Evolutionary conservation across 2,888 invertebrate genomes (phyloP).

Genomic region (Coelogynopora nodosa): DNA sequence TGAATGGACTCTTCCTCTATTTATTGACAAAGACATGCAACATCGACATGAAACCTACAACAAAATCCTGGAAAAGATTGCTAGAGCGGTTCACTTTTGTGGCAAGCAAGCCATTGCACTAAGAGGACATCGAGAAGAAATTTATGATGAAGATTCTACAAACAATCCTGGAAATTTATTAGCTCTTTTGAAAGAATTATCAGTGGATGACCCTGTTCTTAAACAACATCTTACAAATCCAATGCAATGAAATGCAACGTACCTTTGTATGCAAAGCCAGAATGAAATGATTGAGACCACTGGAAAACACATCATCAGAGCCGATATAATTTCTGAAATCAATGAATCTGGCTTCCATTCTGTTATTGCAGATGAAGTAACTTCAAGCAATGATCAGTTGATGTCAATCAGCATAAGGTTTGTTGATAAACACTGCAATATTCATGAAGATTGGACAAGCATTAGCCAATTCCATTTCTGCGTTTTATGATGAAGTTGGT

Average conservation of each 20-base stretch:
- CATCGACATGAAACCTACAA: background rate
- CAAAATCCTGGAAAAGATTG: background rate
- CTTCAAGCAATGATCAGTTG: slow-evolving; percentile 39
- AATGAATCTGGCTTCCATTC: slow-evolving; percentile 36
- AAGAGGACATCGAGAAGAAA: background rate
- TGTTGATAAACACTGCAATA: slow-evolving; percentile 34
- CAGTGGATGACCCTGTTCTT: background rate
- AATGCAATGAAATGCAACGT: slow-evolving; percentile 14
- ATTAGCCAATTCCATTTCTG: background rate
- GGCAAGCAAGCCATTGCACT: slow-evolving; percentile 11
- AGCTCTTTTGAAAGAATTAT: background rate
- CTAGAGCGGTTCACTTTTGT: background rate
- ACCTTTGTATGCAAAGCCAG: slow-evolving; percentile 34
- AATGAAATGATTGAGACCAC: slow-evolving; percentile 37
- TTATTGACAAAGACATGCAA: background rate
- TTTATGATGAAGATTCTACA: background rate
- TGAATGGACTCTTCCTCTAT: background rate
- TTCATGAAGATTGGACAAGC: slow-evolving; percentile 36
- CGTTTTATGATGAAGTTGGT: slow-evolving; percentile 1
- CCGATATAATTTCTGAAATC: slow-evolving; percentile 33
- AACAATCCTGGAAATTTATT: background rate
- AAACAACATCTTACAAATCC: background rate
- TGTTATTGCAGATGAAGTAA: slow-evolving; percentile 44
- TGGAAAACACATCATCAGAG: slow-evolving; percentile 37
- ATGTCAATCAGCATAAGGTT: slow-evolving; percentile 41